Conservation (phyloP, 2,797 vertebrate genomes). For the Aldrovandia affinis region DNA sequence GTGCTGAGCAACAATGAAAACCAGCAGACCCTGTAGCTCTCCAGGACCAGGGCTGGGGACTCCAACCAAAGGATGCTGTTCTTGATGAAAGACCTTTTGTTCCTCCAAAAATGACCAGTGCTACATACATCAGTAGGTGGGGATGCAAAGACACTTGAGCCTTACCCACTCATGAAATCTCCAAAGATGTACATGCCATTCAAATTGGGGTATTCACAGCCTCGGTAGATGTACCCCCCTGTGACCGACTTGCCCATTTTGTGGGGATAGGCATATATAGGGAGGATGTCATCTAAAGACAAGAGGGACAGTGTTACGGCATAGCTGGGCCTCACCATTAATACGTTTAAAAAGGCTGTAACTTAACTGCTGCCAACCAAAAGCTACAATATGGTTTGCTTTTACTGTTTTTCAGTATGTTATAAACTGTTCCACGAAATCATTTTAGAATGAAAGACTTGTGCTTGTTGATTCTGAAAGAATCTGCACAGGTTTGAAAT, state of each 20-base stretch:
- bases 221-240: slow-evolving; percentile 90
- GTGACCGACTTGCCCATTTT: slow-evolving; percentile 94
- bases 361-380: not conserved
- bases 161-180: slow-evolving; percentile 98
- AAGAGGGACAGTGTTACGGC: not conserved
- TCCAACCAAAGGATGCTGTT: not conserved
- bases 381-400: not conserved
- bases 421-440: not conserved
- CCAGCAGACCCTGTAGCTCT: not conserved
- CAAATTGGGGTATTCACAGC: slow-evolving; percentile 91
- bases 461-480: too few species aligned
- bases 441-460: not conserved
- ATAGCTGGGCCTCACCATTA: not conserved
- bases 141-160: not conserved
- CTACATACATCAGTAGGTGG: not conserved
- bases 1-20: not conserved
- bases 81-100: too few species aligned
- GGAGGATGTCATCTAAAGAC: slow-evolving; percentile 85
- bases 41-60: not conserved
- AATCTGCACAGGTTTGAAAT: too few species aligned
- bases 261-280: slow-evolving; percentile 92
- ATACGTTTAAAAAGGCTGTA: too few species aligned
- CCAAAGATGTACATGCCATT: slow-evolving; percentile 96
- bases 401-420: not conserved
- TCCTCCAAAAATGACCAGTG: not conserved